Evolutionary conservation across 1,140 invertebrate genomes (phyloP), one percentile per base, ranked within the genome.

Genomic region (Drosophila ananassae): DNA sequence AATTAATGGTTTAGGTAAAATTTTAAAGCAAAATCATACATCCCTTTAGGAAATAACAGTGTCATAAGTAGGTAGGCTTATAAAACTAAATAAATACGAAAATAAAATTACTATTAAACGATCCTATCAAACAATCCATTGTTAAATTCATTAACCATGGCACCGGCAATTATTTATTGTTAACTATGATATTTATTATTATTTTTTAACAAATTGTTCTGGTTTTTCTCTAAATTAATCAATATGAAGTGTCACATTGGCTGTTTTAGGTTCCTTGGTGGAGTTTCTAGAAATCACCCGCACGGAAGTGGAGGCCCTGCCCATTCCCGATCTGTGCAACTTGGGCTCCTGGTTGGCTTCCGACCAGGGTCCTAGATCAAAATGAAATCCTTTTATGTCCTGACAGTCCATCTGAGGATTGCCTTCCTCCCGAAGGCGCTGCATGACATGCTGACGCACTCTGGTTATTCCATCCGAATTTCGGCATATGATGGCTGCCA

Each of bases 401-500:
- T 39, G 92, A 80, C 96, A 97, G 52, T 94, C 92, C 8, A 95
- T 91, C 7, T 95, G 92, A 0, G 93, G 93, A 92, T 97, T 97
- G 2, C 92, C 92, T n/a, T 90, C 47, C 1, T 90, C 92, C 0
- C 94, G 79, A 0, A 93, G 93, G 51, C 94, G 92, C 50, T 91
- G 76, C 95, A 99, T 98, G 0, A 98, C 96, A 73, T 95, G 92
- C 6, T 94, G 93, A 81, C 98, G 98, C 3, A 97, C 94, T 13
- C 93, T 91, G 17, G 94, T 93, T 2, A 98, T 93, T 3, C 94
- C 93, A 73, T 97, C 96, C 1, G 96, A 89, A 92, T 97, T 99
- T 63, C 97, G 95, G 89, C 98, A 99, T 41, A 99, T 95, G 4
- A 99, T 94, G 37, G 95, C 93, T 0, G 97, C 96, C 12, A 99